phyloP scores from a whole-genome alignment of 2,797 vertebrate genomes.

The Tauraco hartlaubi region DNA sequence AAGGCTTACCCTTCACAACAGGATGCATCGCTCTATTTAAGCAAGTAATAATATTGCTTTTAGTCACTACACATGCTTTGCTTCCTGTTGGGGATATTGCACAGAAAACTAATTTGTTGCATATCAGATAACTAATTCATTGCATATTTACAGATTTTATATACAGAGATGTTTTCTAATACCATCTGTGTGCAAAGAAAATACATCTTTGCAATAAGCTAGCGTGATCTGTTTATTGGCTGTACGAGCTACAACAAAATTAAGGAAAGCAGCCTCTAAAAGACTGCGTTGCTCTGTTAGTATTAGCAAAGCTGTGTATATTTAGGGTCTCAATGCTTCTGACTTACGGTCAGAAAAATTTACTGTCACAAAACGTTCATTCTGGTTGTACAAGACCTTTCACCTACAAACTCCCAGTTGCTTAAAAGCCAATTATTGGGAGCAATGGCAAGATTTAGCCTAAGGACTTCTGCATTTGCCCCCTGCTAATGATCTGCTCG shows the following conservation, averaged over 20 bases:
- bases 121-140: neutral
- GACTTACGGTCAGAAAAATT: neutral
- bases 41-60: constrained; percentile 39
- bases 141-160: neutral
- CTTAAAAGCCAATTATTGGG: constrained; percentile 27
- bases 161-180: constrained; percentile 11
- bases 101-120: neutral
- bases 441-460: constrained; percentile 6
- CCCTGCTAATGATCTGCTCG: constrained; percentile 30
- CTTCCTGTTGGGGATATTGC: constrained; percentile 32
- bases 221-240: neutral
- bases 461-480: constrained; percentile 4
- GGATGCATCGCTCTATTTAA: constrained; percentile 32
- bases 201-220: neutral
- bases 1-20: constrained; percentile 31
- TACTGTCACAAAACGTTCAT: neutral
- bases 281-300: neutral
- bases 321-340: neutral
- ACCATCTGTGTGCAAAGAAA: neutral
- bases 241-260: neutral
- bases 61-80: neutral
- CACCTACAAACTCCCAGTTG: neutral
- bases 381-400: constrained; percentile 30
- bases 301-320: neutral
- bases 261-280: neutral